Base-by-base conservation (phyloP, 2,888 invertebrate species). In the Amphipoea lucens region DNA sequence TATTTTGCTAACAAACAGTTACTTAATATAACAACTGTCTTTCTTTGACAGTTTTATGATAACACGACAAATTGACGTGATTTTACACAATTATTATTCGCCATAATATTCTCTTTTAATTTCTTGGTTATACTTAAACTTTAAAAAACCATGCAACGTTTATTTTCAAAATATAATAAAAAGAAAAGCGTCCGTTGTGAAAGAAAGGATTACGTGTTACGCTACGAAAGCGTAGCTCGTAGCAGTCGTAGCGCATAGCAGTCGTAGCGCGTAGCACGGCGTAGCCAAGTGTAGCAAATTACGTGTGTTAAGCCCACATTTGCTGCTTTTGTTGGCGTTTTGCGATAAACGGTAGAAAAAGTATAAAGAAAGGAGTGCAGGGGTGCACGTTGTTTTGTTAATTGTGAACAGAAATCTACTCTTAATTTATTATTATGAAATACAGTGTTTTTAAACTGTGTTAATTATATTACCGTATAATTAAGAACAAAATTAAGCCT, bases 211-310 rank as follows among this genome's bases (percentile, higher is more conserved):
- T 70, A 73, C 45, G 29, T 72, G 68, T 63, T 62, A 62, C 12
- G 76, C 83, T 73, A 76, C 75, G 75, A 65, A 20, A 54, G 73
- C 73, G 83, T 76, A 86, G 74, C 74, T 20, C 85, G 81, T 84
- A 79, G 84, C 75, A 72, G 42, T 9, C 66, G 74, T 77, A 83
- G 78, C 72, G 17, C 66, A 78, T 74, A 81, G 75, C 70, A 42
- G 9, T n/a, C 42, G 42, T 74, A 83, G 75, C 54, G 14, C 76
- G 82, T 81, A 82, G 76, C 67, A 67, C 45, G 9, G 66, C 78
- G 75, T 85, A 76, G 83, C 76, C 29, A n/a, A 57, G 74, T 79
- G 71, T 74, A 79, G 68, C 79, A 74, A 86, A 86, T 65, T 57
- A 63, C 42, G 57, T 86, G 48, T 83, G 48, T 45, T 85, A 63